Base-by-base conservation (phyloP, 2,888 invertebrate genomes). In the Cheiracanthium punctorium region DNA sequence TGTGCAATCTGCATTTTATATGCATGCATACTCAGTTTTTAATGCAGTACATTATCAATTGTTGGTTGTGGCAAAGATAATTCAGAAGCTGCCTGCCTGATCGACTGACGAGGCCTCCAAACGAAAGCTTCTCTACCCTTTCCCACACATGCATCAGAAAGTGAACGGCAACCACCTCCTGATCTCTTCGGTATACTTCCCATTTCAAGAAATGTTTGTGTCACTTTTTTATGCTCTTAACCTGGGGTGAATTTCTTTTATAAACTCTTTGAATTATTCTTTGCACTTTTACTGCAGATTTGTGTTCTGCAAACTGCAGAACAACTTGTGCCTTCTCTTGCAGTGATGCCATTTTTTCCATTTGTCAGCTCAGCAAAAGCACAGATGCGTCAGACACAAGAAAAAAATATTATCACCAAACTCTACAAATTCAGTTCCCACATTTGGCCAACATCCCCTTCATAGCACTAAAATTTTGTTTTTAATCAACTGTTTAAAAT, bases 11-110 rank as follows among this genome's bases (percentile, higher is more conserved):
- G 30, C 30, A n/a, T 33, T 69, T 69, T 69, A 32, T 69, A 30
- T 69, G 69, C 4, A 69, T 69, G 30, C 69, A 69, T 0, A 32
- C 69, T n/a, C 32, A 69, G 69, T 32, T 69, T 69, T 69, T 33
- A 17, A 69, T 69, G 69, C 17, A 69, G 69, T 33, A 32, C 69
- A 32, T 69, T 33, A 69, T 69, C 4, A 72, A 72, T 43, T 41
- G 7, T 41, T 71, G 24, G 43, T 41, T 28, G 24, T 14, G 41
- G n/a, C n/a, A n/a, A n/a, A n/a, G n/a, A n/a, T n/a, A n/a, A n/a
- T n/a, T n/a, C n/a, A n/a, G n/a, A n/a, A 28, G 12, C 30, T 20
- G 7, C 10, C 7, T 65, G 10, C 29, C 29, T 65, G 65, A 28
- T 64, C 20, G n/a, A n/a, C n/a, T n/a, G n/a, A n/a, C n/a, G n/a